Evolutionary conservation across 1,140 invertebrate species (phyloP).

Genomic region (Hycleus phaleratus): DNA sequence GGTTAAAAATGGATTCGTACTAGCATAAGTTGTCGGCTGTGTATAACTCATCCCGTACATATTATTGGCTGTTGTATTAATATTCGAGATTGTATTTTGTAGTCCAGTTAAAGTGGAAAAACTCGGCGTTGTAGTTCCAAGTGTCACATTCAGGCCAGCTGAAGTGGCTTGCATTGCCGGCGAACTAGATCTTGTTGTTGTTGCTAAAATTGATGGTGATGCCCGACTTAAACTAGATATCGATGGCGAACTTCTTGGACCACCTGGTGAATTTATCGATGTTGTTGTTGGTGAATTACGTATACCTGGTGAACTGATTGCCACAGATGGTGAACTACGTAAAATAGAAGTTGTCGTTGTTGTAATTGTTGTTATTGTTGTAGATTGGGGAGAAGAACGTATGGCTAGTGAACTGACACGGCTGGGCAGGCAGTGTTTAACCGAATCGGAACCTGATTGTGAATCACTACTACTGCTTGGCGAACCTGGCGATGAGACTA

Average conservation of each 20-base stretch:
- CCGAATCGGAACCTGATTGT: constrained; percentile 57
- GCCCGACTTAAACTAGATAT: constrained; percentile 34
- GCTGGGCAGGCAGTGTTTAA: constrained; percentile 49
- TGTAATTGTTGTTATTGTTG: constrained; percentile 9
- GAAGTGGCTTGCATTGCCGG: constrained; percentile 49
- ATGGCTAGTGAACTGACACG: constrained; percentile 35
- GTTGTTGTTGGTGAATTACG: constrained; percentile 36
- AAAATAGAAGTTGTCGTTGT: constrained; percentile 25
- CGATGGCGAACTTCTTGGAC: constrained; percentile 32
- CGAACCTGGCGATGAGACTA: constrained; percentile 65
- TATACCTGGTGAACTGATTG: constrained; percentile 21
- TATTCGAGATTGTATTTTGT: constrained; percentile 38
- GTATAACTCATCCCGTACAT: constrained; percentile 32
- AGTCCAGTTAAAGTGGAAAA: constrained; percentile 34
- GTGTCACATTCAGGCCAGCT: constrained; percentile 49
- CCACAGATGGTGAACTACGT: constrained; percentile 30
- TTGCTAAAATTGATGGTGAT: constrained; percentile 32
- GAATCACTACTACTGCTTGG: constrained; percentile 62
- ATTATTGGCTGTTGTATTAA: constrained; percentile 34
- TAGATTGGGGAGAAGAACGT: constrained; percentile 22
- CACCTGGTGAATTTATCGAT: constrained; percentile 33
- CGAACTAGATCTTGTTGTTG: constrained; percentile 34
- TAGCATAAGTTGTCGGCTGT: constrained; percentile 41
- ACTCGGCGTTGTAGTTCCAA: constrained; percentile 41
- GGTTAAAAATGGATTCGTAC: constrained; percentile 52